Evolutionary conservation across 2,888 invertebrate species (phyloP).

Genomic region (Rhingia rostrata): DNA sequence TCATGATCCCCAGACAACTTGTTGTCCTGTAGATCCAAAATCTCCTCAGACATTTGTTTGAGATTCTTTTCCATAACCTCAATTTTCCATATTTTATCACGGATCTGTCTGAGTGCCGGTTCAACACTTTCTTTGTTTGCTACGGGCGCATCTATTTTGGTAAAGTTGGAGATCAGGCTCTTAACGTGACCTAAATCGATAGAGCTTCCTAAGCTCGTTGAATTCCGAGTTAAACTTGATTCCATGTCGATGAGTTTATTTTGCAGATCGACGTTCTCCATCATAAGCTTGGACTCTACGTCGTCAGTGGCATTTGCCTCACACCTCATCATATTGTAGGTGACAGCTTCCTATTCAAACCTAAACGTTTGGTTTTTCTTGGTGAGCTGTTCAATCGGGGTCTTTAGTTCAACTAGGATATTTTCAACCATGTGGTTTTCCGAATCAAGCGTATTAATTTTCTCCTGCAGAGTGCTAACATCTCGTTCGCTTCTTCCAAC

Average conservation of each 20-base stretch:
- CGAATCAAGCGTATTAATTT: constrained; percentile 71
- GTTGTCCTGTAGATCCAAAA: constrained; percentile 81
- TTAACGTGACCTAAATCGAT: constrained; percentile 76
- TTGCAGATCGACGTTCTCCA: constrained; percentile 76
- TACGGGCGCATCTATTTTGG: constrained; percentile 75
- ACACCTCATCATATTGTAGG: constrained; percentile 72
- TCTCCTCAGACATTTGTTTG: constrained; percentile 85
- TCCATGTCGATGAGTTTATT: constrained; percentile 81
- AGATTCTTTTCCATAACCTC: constrained; percentile 85
- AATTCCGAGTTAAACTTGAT: constrained; percentile 70
- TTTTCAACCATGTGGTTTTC: constrained; percentile 68
- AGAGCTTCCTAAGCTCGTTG: constrained; percentile 36
- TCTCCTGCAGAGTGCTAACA: constrained; percentile 69
- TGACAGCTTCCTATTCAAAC: constrained; percentile 79
- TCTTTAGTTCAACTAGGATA: constrained; percentile 27
- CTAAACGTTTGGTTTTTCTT: constrained; percentile 79
- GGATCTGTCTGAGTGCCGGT: constrained; percentile 84
- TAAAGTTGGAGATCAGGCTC: constrained; percentile 76
- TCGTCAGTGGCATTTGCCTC: constrained; percentile 76
- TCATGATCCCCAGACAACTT: constrained; percentile 85
- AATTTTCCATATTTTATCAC: constrained; percentile 86
- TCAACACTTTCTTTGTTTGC: constrained; percentile 76
- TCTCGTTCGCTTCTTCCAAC: constrained; percentile 75
- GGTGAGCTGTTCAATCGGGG: constrained; percentile 74
- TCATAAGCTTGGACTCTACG: constrained; percentile 75